These are phyloP conservation scores for Drosophila conformis DNA, from an alignment of 2,888 invertebrate species.

Conservation along the genomic window DNA sequence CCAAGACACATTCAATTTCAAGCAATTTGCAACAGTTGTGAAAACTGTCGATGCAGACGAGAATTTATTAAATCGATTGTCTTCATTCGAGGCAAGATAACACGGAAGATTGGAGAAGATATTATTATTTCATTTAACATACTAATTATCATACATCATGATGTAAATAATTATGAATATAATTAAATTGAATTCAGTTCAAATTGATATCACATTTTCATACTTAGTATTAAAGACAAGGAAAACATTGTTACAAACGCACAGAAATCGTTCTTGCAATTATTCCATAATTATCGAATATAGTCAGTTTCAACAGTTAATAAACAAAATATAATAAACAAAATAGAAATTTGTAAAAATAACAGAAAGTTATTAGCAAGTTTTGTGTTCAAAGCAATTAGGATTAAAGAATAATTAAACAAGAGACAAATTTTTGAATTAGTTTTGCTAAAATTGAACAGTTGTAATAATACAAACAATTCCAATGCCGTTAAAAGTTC, in stretches of 20 bases:
- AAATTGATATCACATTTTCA: conserved; percentile 66
- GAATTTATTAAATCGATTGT: conserved; percentile 64
- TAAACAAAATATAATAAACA: conserved; percentile 1
- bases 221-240: conserved; percentile 51
- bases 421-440: conserved; percentile 10
- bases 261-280: conserved; percentile 36
- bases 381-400: conserved; percentile 32
- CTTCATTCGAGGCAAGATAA: conserved; percentile 25
- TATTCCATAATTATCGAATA: conserved; percentile 41
- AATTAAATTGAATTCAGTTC: conserved; percentile 72
- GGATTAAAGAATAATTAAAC: conserved; percentile 21
- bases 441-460: conserved; percentile 38
- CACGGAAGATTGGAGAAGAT: conserved; percentile 21
- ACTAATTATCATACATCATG: conserved; percentile 67
- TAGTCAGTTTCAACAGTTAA: conserved; percentile 17
- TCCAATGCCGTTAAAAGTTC: conserved; percentile 65
- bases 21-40: conserved; percentile 49
- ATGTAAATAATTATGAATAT: conserved; percentile 74
- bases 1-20: conserved; percentile 65
- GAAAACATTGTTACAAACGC: conserved; percentile 13
- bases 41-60: conserved; percentile 40
- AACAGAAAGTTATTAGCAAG: conserved; percentile 2
- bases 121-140: conserved; percentile 43
- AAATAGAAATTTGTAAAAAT: conserved; percentile 14
- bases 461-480: conserved; percentile 29